Base-by-base conservation (phyloP, 2,797 vertebrate species). In the Amblyopsis hoosieri region DNA sequence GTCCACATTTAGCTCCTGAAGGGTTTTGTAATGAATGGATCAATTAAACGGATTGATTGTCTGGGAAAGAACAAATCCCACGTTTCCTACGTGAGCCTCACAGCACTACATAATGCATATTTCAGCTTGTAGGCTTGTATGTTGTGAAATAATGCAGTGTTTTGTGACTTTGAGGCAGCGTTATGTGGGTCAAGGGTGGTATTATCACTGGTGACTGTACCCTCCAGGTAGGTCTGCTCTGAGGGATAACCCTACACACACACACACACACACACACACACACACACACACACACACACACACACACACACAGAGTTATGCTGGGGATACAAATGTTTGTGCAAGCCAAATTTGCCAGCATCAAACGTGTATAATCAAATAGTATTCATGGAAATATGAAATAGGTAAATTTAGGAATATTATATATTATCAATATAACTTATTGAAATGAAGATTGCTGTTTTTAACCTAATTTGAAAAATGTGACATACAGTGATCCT, bases 81-180 rank as follows among this genome's bases (percentile, higher is more conserved):
- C 3, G 50, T 19, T 15, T 52, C 11, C 37, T 12, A 12, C 15
- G 14, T 19, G 17, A 45, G 42, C 14, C n/a, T 15, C 10, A 46
- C 37, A 19, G 11, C 52, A 7, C 52, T 54, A 12, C 9, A 19
- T 9, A 12, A 11, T 3, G 12, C 14, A 8, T 14, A 12, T 12
- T 3, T 48, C 14, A 9, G 47, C 4, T 11, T 48, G 47, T 48
- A 14, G n/a, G 49, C 14, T 1, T 51, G 13, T 51, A 6, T 14
- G 14, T 1, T 14, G 14, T 4, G 49, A 14, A 14, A 51, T 12
- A 8, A 19, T 54, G 9, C 11, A 31, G 52, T n/a, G 6, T 12
- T 29, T 54, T 29, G 52, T 54, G 23, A 54, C 52, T 54, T 54
- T 54, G 52, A 54, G 19, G 52, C 52, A 31, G 52, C 52, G 11